Evolutionary conservation across 2,797 vertebrate species (phyloP), one percentile per base, ranked within the genome.

Genomic region (Molossus alvarezi): DNA sequence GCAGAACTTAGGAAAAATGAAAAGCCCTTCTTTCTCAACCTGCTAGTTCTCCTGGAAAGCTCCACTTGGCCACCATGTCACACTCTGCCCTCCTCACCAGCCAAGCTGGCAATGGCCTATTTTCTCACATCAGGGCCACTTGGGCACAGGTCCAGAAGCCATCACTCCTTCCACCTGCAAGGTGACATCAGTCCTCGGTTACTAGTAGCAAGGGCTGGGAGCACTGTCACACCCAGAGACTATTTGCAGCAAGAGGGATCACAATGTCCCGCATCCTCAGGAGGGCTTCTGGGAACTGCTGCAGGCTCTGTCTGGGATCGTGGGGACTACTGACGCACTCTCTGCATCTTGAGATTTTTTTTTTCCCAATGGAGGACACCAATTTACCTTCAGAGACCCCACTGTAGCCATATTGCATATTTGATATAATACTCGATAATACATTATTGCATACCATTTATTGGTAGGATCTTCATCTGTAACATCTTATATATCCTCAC

Each of bases 11-110:
- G 87, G 71, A 93, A 90, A 60, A 65, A 69, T 23, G 41, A 18
- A 67, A 76, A 75, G 20, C 3, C 15, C 45, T 89, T 75, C 83
- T 90, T 96, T 92, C 84, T 90, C 95, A 76, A 83, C 20, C 65
- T 90, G n/a, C 37, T 51, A 4, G 21, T 51, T 81, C 62, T 88
- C 80, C 87, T 55, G 62, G 80, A 41, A 87, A 89, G 72, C 23
- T 27, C 67, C 67, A 33, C 20, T 6, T 4, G 18, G 15, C 67
- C 57, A 27, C 12, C 11, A 3, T 1, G 6, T 33, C 76, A 79
- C 37, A 45, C 33, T 57, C 57, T 58, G 13, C 6, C 6, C 18
- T 3, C 12, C 6, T 3, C 4, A 8, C 55, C 72, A 64, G 67
- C 37, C 45, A 37, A 71, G 55, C 45, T 53, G 67, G 12, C 60